Conservation (phyloP, 1,140 invertebrate species). For the Ctenoplectra terminalis region DNA sequence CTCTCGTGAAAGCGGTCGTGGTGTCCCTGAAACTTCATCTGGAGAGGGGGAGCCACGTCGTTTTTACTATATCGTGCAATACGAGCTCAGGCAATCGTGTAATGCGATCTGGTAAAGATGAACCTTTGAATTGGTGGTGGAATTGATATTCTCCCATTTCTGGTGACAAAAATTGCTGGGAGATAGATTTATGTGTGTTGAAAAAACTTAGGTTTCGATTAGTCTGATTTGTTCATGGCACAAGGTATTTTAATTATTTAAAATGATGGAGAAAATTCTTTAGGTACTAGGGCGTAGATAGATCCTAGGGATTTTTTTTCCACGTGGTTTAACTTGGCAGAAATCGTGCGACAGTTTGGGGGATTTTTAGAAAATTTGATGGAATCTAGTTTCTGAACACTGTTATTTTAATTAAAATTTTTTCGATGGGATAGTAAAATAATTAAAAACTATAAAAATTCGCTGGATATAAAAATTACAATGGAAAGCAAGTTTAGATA, state of each 20-base stretch:
- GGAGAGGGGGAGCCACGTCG: background rate
- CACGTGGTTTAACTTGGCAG: no score
- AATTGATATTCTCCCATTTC: background rate
- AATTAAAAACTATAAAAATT: no score
- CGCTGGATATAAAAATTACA: background rate
- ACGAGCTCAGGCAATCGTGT: background rate
- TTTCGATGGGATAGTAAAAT: no score
- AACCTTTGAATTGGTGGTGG: no score
- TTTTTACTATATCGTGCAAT: background rate
- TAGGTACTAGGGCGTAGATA: background rate
- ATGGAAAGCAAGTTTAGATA: background rate
- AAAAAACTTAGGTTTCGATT: no score
- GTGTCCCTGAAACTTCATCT: conserved; percentile 38
- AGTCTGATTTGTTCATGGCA: background rate
- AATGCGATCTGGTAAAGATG: conserved; percentile 11
- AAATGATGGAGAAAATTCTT: background rate
- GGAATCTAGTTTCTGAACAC: background rate
- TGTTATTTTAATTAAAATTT: no score
- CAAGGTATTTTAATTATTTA: no score
- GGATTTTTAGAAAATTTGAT: background rate
- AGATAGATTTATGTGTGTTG: background rate
- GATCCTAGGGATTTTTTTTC: background rate
- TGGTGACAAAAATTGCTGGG: background rate
- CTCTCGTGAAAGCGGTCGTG: conserved; percentile 12
- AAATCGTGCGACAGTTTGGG: no score